phyloP scores from a whole-genome alignment of 23 tunicate species.

The Botrylloides violaceus region DNA sequence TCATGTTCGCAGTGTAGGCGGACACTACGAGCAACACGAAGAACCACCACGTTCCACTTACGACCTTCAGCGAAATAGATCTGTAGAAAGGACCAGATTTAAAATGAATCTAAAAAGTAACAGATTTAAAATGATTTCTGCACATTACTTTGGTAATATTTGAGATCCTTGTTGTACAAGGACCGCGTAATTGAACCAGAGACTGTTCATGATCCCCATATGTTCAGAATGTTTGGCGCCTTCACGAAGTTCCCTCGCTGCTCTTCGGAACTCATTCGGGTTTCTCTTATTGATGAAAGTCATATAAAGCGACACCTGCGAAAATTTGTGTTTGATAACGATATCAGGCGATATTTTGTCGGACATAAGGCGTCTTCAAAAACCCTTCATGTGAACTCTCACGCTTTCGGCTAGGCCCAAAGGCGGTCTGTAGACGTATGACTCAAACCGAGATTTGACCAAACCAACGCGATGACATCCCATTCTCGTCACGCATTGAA shows the following conservation, averaged over 20 bases:
- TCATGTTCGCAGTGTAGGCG: slow-evolving; percentile 58
- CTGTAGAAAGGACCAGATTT: slow-evolving; percentile 3
- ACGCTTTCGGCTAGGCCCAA: background rate
- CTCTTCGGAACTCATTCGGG: slow-evolving; percentile 45
- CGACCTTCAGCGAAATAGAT: slow-evolving; percentile 34
- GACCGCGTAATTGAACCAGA: slow-evolving; percentile 57
- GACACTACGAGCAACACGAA: slow-evolving; percentile 51
- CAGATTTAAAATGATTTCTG: background rate
- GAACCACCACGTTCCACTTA: slow-evolving; percentile 53
- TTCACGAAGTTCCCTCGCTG: slow-evolving; percentile 31
- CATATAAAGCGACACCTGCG: slow-evolving; percentile 40
- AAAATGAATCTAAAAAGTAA: background rate
- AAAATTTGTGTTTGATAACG: background rate
- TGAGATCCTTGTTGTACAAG: slow-evolving; percentile 49
- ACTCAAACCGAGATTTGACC: no score
- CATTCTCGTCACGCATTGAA: no score
- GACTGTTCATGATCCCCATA: slow-evolving; percentile 44
- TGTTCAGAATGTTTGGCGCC: slow-evolving; percentile 57
- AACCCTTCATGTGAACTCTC: background rate
- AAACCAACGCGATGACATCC: no score
- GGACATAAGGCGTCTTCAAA: background rate
- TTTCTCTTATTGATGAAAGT: slow-evolving; percentile 48
- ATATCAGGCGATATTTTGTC: background rate
- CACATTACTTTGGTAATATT: slow-evolving; percentile 35
- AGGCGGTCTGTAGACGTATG: background rate